Evolutionary conservation across 2,113 vertebrate species (phyloP).

Genomic region (Mustelus asterias): DNA sequence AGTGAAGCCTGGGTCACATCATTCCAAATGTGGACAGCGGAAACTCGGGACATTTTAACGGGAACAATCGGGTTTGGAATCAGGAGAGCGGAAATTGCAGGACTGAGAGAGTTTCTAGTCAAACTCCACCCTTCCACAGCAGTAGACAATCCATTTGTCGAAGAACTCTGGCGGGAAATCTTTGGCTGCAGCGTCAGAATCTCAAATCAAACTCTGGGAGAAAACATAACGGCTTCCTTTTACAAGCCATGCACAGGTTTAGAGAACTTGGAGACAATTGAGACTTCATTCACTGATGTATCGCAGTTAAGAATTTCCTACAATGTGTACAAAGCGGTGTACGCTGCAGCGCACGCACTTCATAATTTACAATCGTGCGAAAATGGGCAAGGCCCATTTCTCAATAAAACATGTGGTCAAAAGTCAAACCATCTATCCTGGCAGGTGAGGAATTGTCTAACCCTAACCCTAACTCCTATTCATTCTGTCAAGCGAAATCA

Average conservation of each 20-base stretch:
- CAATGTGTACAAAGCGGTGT: slow-evolving; percentile 27
- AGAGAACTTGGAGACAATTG: background rate
- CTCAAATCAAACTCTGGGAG: background rate
- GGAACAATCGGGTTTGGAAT: slow-evolving; percentile 34
- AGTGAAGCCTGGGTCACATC: slow-evolving; percentile 45
- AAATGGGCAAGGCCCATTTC: background rate
- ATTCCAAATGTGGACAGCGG: background rate
- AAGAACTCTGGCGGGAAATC: slow-evolving; percentile 3
- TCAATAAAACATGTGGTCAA: background rate
- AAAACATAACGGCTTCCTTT: background rate
- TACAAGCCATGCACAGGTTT: background rate
- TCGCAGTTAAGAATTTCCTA: background rate
- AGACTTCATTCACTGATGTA: background rate
- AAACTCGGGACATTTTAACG: background rate
- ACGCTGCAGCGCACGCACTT: background rate
- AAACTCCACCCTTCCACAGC: slow-evolving; percentile 19
- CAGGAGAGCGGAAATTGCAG: background rate
- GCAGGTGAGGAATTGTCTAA: slow-evolving; percentile 6
- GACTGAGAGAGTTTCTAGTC: slow-evolving; percentile 35
- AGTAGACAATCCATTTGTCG: background rate
- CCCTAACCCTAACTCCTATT: too few species aligned
- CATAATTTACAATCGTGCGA: slow-evolving; percentile 1
- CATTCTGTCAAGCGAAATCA: background rate
- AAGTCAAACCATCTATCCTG: background rate
- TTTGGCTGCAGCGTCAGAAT: background rate